Conservation (phyloP, 1,140 invertebrate genomes). For the Hypsibius dujardini region DNA sequence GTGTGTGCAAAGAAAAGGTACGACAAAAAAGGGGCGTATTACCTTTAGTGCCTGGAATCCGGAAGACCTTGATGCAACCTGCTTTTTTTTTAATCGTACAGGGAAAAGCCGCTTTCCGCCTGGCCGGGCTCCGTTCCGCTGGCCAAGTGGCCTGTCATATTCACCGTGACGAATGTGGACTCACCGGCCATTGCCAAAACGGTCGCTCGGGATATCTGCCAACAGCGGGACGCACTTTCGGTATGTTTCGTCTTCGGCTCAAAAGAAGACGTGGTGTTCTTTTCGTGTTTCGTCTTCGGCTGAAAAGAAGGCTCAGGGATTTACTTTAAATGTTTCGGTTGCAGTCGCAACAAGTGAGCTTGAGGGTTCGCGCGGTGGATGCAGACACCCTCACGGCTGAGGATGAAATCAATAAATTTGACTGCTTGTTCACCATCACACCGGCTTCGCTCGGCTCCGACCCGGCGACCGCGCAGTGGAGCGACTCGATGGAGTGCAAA, state of each 20-base stretch:
- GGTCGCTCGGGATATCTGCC: neutral
- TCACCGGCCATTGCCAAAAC: neutral
- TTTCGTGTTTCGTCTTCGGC: neutral
- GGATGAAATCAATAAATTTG: neutral
- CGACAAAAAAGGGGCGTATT: no score
- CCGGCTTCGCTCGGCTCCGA: neutral
- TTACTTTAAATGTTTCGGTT: no score
- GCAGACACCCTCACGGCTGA: neutral
- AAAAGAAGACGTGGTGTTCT: neutral
- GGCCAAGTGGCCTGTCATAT: neutral
- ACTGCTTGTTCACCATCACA: neutral
- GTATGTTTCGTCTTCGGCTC: neutral
- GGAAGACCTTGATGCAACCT: neutral
- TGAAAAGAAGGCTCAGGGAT: neutral
- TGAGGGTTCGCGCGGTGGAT: conserved; percentile 4
- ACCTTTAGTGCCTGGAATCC: no score
- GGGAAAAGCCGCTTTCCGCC: neutral
- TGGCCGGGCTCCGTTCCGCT: neutral
- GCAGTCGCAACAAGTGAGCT: neutral
- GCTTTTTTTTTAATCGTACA: neutral
- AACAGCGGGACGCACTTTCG: neutral
- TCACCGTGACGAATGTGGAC: neutral
- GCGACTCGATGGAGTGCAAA: neutral
- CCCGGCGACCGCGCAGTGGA: neutral
- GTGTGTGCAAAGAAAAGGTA: no score